A percentile compares a stretch with the other conserved stretches of the same genome.
Evolutionary conservation across 2,113 vertebrate species (phyloP).

Genomic region (Ictalurus punctatus): DNA sequence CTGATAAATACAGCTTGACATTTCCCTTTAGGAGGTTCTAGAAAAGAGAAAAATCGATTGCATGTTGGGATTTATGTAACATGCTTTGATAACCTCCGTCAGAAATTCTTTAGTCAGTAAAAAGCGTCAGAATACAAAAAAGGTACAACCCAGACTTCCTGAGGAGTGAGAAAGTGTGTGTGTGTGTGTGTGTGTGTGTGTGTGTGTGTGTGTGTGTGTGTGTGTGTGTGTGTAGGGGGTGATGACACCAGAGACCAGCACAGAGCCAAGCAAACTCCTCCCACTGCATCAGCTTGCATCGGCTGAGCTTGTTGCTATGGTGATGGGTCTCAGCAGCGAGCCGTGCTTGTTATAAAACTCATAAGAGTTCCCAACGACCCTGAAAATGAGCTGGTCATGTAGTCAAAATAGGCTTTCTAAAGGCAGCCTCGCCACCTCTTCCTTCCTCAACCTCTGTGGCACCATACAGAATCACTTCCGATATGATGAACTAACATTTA

Average conservation of each 20-base stretch:
- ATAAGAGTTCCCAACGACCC: conserved; percentile 55
- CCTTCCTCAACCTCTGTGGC: neutral
- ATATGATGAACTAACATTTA: conserved; percentile 14
- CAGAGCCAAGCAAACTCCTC: conserved; percentile 48
- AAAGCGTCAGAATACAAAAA: conserved; percentile 22
- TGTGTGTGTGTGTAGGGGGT: conserved; percentile 26
- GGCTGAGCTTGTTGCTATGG: conserved; percentile 49
- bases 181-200: neutral
- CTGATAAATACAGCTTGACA: neutral
- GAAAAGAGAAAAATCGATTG: conserved; percentile 21
- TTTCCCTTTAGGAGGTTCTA: conserved; percentile 8
- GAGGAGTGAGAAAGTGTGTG: neutral
- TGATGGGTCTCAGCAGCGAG: conserved; percentile 42
- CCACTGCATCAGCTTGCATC: conserved; percentile 48
- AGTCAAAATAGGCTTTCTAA: conserved; percentile 45
- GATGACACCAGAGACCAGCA: conserved; percentile 48
- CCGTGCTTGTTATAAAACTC: conserved; percentile 57
- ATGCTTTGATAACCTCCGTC: conserved; percentile 27
- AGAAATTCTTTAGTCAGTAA: conserved; percentile 22
- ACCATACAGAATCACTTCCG: neutral
- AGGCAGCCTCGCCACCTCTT: conserved; percentile 8
- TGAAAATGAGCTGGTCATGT: conserved; percentile 44
- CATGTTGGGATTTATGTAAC: conserved; percentile 34
- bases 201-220: conserved; percentile 23
- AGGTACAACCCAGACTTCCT: conserved; percentile 29